phyloP scores from a whole-genome alignment of 2,113 vertebrate genomes.

The Peromyscus polionotus region DNA sequence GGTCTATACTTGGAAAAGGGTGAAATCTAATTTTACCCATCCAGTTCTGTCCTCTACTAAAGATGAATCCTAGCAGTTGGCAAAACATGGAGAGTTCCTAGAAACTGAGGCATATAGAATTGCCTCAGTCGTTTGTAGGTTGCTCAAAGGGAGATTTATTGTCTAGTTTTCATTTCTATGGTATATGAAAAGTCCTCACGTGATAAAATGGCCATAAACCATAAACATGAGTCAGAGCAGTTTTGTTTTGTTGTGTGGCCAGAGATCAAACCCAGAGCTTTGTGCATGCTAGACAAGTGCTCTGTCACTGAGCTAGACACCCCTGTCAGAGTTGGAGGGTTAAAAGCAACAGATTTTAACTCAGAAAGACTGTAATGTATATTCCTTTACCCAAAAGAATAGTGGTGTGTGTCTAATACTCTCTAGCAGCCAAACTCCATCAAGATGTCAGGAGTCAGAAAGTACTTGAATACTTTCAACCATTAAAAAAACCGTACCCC shows the following conservation, averaged over 20 bases:
- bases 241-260: neutral
- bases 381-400: neutral
- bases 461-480: neutral
- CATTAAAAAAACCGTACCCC: neutral
- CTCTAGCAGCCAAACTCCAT: neutral
- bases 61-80: neutral
- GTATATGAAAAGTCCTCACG: neutral
- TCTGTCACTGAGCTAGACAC: neutral
- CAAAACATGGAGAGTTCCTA: neutral
- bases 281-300: neutral
- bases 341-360: constrained; percentile 10
- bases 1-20: neutral
- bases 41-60: neutral
- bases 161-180: neutral
- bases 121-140: neutral
- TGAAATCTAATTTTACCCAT: neutral
- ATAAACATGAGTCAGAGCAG: neutral
- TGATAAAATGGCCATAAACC: neutral
- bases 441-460: neutral
- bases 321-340: neutral
- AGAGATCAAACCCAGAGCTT: neutral
- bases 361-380: neutral
- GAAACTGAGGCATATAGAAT: neutral
- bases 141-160: neutral
- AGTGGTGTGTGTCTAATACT: neutral